These are phyloP conservation scores for Scolopax mira DNA, from an alignment of 2,113 vertebrate genomes.

Conservation along the genomic window DNA sequence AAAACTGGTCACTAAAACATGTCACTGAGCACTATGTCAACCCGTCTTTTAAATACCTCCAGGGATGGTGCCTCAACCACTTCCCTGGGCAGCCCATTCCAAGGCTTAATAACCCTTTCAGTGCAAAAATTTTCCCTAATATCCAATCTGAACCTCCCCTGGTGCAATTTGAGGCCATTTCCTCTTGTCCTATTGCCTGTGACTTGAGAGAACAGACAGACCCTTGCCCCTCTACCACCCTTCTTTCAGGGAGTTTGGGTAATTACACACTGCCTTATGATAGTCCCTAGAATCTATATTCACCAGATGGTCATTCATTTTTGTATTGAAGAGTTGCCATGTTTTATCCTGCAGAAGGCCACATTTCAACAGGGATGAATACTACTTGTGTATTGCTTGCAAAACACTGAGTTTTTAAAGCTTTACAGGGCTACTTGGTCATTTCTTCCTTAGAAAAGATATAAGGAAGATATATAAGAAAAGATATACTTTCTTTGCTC, in stretches of 20 bases:
- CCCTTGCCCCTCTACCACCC: too few species aligned
- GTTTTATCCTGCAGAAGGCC: not conserved
- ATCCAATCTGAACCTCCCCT: too few species aligned
- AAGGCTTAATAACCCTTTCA: too few species aligned
- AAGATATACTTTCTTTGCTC: not conserved
- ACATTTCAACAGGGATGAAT: not conserved
- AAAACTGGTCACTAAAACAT: too few species aligned
- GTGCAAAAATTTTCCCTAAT: too few species aligned
- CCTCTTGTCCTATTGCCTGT: too few species aligned
- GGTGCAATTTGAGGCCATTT: too few species aligned
- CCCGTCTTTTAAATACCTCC: too few species aligned
- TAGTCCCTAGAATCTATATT: not conserved
- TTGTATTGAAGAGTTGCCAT: fast-evolving
- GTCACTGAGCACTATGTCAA: too few species aligned
- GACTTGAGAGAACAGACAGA: too few species aligned
- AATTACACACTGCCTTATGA: not conserved
- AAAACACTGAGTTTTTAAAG: not conserved
- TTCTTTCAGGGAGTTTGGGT: not conserved
- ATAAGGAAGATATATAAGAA: not conserved
- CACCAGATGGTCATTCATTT: not conserved
- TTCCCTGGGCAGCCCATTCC: too few species aligned
- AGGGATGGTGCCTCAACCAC: too few species aligned
- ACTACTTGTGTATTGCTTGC: not conserved
- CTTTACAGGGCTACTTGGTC: not conserved
- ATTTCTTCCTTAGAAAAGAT: not conserved